A percentile compares a stretch with the other conserved stretches of the same genome.
Evolutionary conservation across 2,888 invertebrate genomes (phyloP).

Genomic region (Pollenia amentaria): DNA sequence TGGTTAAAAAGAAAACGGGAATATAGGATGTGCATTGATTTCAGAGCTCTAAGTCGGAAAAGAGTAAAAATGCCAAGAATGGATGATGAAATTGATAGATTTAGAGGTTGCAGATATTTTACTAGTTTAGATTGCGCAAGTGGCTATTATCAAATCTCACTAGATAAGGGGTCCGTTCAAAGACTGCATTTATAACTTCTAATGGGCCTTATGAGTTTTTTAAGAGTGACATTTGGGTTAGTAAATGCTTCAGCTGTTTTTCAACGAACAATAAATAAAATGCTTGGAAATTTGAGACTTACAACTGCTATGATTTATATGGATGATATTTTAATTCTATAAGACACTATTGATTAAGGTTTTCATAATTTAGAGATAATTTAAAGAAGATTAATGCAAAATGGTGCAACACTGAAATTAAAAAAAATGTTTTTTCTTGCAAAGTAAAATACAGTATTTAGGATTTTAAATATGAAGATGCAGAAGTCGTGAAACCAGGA

Average conservation of each 20-base stretch:
- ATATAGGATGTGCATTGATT: conserved; percentile 33
- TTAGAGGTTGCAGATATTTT: conserved; percentile 15
- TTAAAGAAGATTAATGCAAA: neutral
- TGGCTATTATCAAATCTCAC: neutral
- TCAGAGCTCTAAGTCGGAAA: conserved; percentile 30
- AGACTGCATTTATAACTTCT: neutral
- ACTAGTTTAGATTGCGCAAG: conserved; percentile 38
- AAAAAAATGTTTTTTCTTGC: neutral
- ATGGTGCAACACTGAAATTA: neutral
- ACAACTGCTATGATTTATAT: conserved; percentile 3
- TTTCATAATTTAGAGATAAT: neutral
- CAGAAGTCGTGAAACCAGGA: neutral
- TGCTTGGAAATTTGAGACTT: too few relatives aligned
- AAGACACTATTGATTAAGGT: neutral
- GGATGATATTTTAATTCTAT: neutral
- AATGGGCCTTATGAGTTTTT: conserved; percentile 25
- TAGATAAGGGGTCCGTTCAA: neutral
- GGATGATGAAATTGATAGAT: conserved; percentile 33
- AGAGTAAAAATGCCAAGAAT: conserved; percentile 15
- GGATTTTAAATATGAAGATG: neutral
- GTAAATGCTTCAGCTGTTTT: too few relatives aligned
- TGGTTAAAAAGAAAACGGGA: conserved; percentile 16
- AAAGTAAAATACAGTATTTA: conserved; percentile 9
- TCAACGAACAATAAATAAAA: too few relatives aligned
- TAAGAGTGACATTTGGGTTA: conserved; percentile 24